Base-by-base conservation (phyloP, 2,888 invertebrate species). In the Archips crataeganus region DNA sequence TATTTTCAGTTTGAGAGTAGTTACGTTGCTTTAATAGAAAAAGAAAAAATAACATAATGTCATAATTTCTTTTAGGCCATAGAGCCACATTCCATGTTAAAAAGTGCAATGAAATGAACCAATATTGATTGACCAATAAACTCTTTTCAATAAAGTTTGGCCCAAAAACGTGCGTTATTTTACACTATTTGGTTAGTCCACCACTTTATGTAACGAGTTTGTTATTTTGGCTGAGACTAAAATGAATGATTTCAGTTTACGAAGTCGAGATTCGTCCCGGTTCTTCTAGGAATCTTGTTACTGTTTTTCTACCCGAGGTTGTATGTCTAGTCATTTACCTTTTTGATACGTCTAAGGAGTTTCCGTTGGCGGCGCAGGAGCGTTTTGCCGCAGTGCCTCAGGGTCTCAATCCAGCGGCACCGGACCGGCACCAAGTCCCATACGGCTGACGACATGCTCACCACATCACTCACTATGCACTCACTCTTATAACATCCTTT, bases 331-430 rank as follows among this genome's bases (percentile, higher is more conserved):
- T 49, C 5, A n/a, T 49, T 73, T 93, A 95, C 95, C 94, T 95
- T 95, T 80, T 93, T 93, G 57, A 95, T 82, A 65, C 92, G 86
- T 77, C 92, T 87, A 61, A 95, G 87, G n/a, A 95, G 80, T 23
- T 92, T 84, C 59, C 94, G 85, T 79, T 94, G 94, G 54, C 94
- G 87, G 13, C 93, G 87, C 83, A 95, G 85, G 75, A 95, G 85
- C 23, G 94, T 93, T 80, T 94, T 94, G 59, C 94, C 94, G 81
- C 94, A 95, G 76, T 92, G 88, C 67, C 93, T 84, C 81, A 94
- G 82, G 61, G 94, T 92, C 82, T 94, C 93, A 64, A 95, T 91
- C 93, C 93, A 93, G 42, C 91, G 87, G 81, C 90, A 87, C 81
- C 92, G 84, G 70, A 89, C 88, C 79, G 92, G 94, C 88, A 94